Percentiles rank a stretch among this genome's conserved stretches.
phyloP scores from a whole-genome alignment of 2,888 invertebrate species.

The Apamea epomidion region DNA sequence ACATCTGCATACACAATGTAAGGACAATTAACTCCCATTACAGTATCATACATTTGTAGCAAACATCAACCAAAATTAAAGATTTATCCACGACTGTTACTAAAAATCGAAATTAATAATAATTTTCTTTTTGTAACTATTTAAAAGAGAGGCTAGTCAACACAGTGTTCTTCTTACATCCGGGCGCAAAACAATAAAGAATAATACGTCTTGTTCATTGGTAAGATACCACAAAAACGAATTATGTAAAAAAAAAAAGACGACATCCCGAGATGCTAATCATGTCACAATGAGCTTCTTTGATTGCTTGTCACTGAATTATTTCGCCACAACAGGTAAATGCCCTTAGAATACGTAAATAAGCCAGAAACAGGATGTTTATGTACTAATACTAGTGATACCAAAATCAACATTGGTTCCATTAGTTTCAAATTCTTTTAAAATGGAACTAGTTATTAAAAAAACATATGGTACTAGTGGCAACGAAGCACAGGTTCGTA shows the following conservation, averaged over 20 bases:
- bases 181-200: conserved; percentile 34
- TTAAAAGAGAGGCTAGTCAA: conserved; percentile 40
- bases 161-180: conserved; percentile 11
- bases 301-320: neutral
- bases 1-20: conserved; percentile 27
- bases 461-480: no score
- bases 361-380: neutral
- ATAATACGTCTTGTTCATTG: conserved; percentile 15
- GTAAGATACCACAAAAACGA: neutral
- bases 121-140: conserved; percentile 20
- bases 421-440: no score
- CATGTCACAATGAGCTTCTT: neutral
- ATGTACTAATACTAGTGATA: no score
- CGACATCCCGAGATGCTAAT: conserved; percentile 28
- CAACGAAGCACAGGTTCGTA: neutral
- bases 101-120: conserved; percentile 21
- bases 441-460: no score
- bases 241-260: conserved; percentile 23
- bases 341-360: neutral
- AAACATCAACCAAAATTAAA: conserved; percentile 37
- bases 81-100: conserved; percentile 42
- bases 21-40: conserved; percentile 31
- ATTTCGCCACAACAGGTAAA: neutral
- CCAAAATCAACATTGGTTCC: no score
- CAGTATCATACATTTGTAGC: conserved; percentile 39